Evolutionary conservation across 64 coral and sea anemone species (phyloP), one percentile per base, ranked within the genome.

Genomic region (Porites lutea): DNA sequence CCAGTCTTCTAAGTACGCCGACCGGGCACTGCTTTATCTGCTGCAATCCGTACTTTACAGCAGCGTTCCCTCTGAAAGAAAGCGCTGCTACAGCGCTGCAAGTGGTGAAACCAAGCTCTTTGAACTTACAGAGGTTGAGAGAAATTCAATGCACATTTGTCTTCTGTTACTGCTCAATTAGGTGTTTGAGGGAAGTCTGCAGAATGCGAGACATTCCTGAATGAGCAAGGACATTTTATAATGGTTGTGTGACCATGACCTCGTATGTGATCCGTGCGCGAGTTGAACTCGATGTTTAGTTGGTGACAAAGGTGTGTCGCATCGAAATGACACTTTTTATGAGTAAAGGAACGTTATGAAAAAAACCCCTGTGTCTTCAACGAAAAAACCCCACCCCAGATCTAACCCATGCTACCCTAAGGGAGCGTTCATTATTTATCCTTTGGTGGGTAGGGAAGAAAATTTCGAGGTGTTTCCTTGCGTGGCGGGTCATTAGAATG

Each of bases 11-110:
- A 2, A 62, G 57, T 8, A 27, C 68, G 11, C 90, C 90, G 15
- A 48, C 79, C 16, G 90, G 79, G 6, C 90, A 86, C 21, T 92
- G 90, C 16, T 92, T 84, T 52, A 48, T 66, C 10, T 92, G 90
- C 22, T 27, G 52, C 60, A 74, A 46, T 65, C 51, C 79, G 19
- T 92, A 83, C 79, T 92, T 92, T 53, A 72, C 79, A 22, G 79
- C 57, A 43, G 80, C 71, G 5, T 92, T 92, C 66, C 70, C 73
- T 19, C 78, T 76, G 8, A 54, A 57, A 66, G 79, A 70, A 58
- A 64, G 71, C 72, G 54, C 90, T 67, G 57, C 64, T 49, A 75
- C 52, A 60, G 90, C 90, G 13, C 20, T 77, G 16, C 49, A 13
- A 15, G 49, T 92, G 37, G 70, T 72, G 1, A 59, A 76, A 14